phyloP scores from a whole-genome alignment of 2,797 vertebrate species.

The Acrossocheilus fasciatus region DNA sequence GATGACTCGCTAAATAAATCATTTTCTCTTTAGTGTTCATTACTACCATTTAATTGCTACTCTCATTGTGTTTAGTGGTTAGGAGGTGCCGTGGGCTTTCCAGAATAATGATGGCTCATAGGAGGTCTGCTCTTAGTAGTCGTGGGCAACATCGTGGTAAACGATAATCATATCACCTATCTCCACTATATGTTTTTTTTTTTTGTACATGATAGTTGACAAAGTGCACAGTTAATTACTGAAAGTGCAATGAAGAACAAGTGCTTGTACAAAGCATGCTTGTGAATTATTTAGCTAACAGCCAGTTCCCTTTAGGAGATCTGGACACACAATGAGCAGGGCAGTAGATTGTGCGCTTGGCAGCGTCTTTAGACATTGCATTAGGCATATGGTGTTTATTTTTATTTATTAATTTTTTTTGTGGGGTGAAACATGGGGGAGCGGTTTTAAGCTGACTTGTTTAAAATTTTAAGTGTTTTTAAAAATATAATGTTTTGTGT shows the following conservation, averaged over 20 bases:
- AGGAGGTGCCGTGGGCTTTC: slow-evolving; percentile 34
- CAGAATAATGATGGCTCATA: slow-evolving; percentile 31
- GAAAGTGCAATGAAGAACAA: slow-evolving; percentile 47
- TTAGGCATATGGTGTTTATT: slow-evolving; percentile 49
- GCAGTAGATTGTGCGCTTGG: slow-evolving; percentile 42
- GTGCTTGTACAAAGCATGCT: slow-evolving; percentile 69
- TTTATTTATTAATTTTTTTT: background rate
- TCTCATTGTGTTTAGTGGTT: slow-evolving; percentile 32
- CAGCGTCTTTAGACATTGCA: slow-evolving; percentile 41
- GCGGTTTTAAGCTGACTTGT: background rate
- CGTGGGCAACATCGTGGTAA: slow-evolving; percentile 1
- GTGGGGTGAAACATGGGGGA: background rate
- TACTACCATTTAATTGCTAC: slow-evolving; percentile 12
- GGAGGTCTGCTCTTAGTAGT: slow-evolving; percentile 11
- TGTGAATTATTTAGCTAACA: slow-evolving; percentile 72
- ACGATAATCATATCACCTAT: slow-evolving; percentile 51
- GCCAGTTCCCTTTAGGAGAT: slow-evolving; percentile 65
- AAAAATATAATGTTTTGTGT: background rate
- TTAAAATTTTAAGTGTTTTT: background rate
- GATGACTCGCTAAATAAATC: slow-evolving; percentile 30
- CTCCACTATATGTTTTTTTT: background rate
- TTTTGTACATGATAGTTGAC: slow-evolving; percentile 28
- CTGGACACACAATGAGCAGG: slow-evolving; percentile 54
- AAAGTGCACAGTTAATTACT: slow-evolving; percentile 35
- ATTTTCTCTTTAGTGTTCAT: slow-evolving; percentile 32